A percentile compares a stretch with the other conserved stretches of the same genome.
These are phyloP conservation scores for Sphenopsis melanotis DNA, from an alignment of 2,797 vertebrate genomes.

Conservation along the genomic window DNA sequence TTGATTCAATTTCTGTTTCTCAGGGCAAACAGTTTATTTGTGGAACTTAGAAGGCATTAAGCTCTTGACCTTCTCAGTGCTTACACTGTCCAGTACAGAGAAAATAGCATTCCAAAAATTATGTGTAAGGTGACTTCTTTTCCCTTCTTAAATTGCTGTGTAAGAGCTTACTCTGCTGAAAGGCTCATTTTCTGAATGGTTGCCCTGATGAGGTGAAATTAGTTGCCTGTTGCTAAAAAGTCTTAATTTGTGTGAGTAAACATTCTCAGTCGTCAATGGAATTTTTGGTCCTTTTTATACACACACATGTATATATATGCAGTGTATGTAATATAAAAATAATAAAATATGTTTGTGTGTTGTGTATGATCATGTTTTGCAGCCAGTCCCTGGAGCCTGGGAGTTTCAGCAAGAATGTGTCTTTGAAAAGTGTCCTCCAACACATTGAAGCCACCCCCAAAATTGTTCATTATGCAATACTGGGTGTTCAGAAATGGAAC, in stretches of 20 bases:
- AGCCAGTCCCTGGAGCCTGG: conserved; percentile 80
- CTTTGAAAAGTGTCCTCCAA: conserved; percentile 88
- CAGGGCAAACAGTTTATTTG: background rate
- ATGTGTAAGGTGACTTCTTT: background rate
- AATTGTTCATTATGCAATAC: conserved; percentile 88
- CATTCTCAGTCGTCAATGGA: background rate
- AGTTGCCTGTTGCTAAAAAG: background rate
- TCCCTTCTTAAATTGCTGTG: background rate
- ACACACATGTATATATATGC: too few species aligned
- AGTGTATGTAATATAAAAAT: background rate
- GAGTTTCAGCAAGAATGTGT: conserved; percentile 81
- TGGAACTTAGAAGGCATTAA: background rate
- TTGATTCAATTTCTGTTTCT: background rate
- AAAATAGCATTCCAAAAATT: background rate
- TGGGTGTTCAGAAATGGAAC: conserved; percentile 92
- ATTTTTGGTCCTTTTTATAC: background rate
- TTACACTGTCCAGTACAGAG: background rate
- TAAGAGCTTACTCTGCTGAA: background rate
- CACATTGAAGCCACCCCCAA: conserved; percentile 95
- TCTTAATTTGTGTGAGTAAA: background rate
- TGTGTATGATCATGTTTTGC: background rate
- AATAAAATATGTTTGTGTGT: background rate
- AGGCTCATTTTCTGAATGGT: background rate
- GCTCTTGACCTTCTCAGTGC: background rate
- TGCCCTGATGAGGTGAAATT: background rate